A percentile compares a stretch with the other conserved stretches of the same genome.
Evolutionary conservation across 1,140 invertebrate genomes (phyloP).

Genomic region (Drosophila auraria): DNA sequence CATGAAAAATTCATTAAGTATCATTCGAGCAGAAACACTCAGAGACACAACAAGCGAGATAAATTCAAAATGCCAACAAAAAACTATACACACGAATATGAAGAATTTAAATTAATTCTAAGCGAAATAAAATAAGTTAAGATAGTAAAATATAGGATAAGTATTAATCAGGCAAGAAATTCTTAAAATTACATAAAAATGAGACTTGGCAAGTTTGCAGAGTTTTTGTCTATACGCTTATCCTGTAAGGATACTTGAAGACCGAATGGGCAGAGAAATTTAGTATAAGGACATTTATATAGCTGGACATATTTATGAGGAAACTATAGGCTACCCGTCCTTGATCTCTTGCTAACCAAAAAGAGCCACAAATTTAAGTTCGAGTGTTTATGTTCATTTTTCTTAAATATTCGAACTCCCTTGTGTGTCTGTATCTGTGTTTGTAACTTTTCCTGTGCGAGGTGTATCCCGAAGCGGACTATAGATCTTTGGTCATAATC

Average conservation of each 20-base stretch:
- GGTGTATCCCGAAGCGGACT: conserved; percentile 40
- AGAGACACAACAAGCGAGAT: conserved; percentile 5
- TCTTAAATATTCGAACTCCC: conserved; percentile 8
- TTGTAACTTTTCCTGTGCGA: conserved; percentile 28
- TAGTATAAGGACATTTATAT: not conserved
- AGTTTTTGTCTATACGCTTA: not conserved
- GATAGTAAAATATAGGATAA: no score
- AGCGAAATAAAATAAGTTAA: not conserved
- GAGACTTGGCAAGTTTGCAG: not conserved
- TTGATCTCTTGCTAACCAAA: not conserved
- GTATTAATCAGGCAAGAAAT: not conserved
- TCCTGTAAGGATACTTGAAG: not conserved
- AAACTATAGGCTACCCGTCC: not conserved
- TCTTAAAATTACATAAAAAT: not conserved
- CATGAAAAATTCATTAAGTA: conserved; percentile 61
- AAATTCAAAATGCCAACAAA: conserved; percentile 27
- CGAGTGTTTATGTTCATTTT: not conserved
- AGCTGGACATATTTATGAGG: not conserved
- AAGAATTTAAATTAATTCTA: no score
- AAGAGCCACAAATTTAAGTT: not conserved
- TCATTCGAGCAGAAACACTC: conserved; percentile 15
- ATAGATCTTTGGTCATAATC: conserved; percentile 75
- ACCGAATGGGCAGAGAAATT: not conserved
- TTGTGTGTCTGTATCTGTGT: conserved; percentile 46
- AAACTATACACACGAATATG: not conserved